phyloP scores from a whole-genome alignment of 2,888 invertebrate genomes.

The Danaus chrysippus region DNA sequence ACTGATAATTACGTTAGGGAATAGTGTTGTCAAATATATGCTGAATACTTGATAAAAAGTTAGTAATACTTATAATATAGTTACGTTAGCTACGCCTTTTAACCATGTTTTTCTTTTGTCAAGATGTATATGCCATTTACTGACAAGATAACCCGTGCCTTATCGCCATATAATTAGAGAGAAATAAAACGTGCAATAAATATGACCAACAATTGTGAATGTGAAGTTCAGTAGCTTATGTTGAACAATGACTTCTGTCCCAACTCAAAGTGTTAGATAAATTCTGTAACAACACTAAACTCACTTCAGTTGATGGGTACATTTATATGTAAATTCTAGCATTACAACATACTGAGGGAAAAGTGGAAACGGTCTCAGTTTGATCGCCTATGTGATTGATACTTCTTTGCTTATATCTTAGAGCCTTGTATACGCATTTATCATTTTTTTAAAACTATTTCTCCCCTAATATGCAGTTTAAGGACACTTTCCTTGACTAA shows the following conservation, averaged over 20 bases:
- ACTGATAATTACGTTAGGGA: no score
- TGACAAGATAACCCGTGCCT: no score
- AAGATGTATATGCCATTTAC: no score
- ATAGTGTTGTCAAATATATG: no score
- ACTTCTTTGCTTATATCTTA: not conserved
- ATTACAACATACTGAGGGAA: constrained; percentile 18
- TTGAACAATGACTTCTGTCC: not conserved
- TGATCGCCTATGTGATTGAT: constrained; percentile 19
- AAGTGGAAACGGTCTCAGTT: constrained; percentile 11
- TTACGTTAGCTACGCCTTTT: no score
- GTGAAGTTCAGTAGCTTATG: no score
- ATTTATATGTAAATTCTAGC: constrained; percentile 19
- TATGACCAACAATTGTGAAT: no score
- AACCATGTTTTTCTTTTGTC: no score
- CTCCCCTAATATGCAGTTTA: not conserved
- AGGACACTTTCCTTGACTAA: not conserved
- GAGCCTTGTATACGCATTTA: not conserved
- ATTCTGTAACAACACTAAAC: not conserved
- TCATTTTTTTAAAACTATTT: not conserved
- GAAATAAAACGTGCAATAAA: no score
- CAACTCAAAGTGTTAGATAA: not conserved
- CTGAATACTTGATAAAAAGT: no score
- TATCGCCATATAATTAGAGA: no score
- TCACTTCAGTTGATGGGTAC: constrained; percentile 17
- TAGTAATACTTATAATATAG: no score